Percentiles rank a stretch among this genome's conserved stretches.
Evolutionary conservation across 92 coral and sea anemone species (phyloP).

Genomic region (Bergia sp.): DNA sequence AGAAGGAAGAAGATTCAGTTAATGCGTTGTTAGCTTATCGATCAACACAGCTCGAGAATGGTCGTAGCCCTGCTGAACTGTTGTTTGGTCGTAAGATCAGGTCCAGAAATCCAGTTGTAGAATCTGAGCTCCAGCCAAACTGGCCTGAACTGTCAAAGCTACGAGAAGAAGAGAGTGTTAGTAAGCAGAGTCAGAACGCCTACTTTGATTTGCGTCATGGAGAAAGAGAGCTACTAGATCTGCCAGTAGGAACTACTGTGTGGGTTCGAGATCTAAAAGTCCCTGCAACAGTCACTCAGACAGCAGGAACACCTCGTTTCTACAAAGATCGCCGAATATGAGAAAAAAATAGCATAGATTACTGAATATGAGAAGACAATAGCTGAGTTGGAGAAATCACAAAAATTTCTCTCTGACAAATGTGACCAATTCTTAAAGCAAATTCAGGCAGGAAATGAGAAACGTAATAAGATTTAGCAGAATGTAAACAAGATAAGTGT

Average conservation of each 20-base stretch:
- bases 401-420: too few relatives aligned
- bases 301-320: slow-evolving; percentile 27
- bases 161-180: slow-evolving; percentile 18
- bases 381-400: too few relatives aligned
- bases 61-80: not conserved
- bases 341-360: too few relatives aligned
- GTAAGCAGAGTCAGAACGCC: slow-evolving; percentile 13
- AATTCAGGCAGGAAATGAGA: too few relatives aligned
- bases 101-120: slow-evolving; percentile 16
- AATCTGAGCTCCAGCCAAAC: slow-evolving; percentile 5
- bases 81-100: not conserved
- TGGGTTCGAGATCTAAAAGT: slow-evolving; percentile 36
- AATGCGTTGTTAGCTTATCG: not conserved
- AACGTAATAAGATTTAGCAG: too few relatives aligned
- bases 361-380: too few relatives aligned
- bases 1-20: slow-evolving; percentile 3
- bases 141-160: slow-evolving; percentile 10
- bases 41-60: not conserved
- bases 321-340: not conserved
- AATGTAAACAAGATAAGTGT: too few relatives aligned
- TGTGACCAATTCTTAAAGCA: too few relatives aligned
- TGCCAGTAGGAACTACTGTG: slow-evolving; percentile 21
- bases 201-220: slow-evolving; percentile 20
- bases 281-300: slow-evolving; percentile 20
- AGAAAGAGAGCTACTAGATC: slow-evolving; percentile 4